A percentile compares a stretch with the other conserved stretches of the same genome.
These are phyloP conservation scores for Iselma pallidipennis DNA, from an alignment of 2,888 invertebrate genomes.

Conservation along the genomic window DNA sequence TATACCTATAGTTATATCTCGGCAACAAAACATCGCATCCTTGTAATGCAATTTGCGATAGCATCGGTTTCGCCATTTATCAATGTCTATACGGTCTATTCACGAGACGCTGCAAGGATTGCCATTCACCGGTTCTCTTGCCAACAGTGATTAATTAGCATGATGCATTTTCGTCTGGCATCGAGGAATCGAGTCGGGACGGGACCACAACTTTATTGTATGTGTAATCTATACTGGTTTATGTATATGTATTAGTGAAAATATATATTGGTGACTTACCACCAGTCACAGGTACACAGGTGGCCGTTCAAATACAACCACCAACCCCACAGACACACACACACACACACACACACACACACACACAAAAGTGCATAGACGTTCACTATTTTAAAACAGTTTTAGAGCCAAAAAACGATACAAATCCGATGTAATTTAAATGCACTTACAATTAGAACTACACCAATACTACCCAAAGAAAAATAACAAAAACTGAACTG, in stretches of 20 bases:
- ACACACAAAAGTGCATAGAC: too few species aligned
- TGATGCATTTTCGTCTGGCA: conserved; percentile 23
- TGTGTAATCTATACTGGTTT: too few species aligned
- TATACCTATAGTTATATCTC: not conserved
- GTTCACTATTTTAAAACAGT: too few species aligned
- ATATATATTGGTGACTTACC: not conserved
- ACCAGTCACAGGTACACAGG: not conserved
- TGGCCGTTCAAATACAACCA: not conserved
- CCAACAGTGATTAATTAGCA: conserved; percentile 32
- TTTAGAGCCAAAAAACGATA: too few species aligned
- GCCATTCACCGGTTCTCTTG: conserved; percentile 24
- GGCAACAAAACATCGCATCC: conserved; percentile 23
- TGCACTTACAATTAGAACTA: too few species aligned
- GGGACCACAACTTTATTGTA: conserved; percentile 5
- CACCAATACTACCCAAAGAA: too few species aligned
- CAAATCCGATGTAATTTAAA: too few species aligned
- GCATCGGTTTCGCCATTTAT: conserved; percentile 33
- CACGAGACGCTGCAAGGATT: conserved; percentile 23
- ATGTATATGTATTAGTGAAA: not conserved
- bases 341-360: too few species aligned
- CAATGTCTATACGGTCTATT: conserved; percentile 33
- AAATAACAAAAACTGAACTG: too few species aligned
- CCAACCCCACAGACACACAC: not conserved
- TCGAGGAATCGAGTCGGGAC: conserved; percentile 6
- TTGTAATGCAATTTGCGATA: conserved; percentile 30